Evolutionary conservation across 1,140 invertebrate species (phyloP).

Genomic region (Phocides pigmalion): DNA sequence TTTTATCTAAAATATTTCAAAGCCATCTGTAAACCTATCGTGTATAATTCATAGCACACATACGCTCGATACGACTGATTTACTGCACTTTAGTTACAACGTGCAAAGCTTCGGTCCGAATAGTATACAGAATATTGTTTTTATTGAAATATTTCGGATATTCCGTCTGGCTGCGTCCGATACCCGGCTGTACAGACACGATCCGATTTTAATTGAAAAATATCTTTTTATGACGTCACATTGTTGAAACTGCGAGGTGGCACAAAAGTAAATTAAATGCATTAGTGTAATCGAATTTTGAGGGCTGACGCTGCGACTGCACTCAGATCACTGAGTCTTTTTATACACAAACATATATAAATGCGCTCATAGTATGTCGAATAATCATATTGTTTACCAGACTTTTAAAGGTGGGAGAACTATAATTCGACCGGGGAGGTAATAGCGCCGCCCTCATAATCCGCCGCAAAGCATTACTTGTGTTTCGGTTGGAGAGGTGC

Average conservation of each 20-base stretch:
- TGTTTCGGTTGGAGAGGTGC: too few species aligned
- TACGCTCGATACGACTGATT: constrained; percentile 14
- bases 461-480: too few species aligned
- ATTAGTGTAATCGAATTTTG: background rate
- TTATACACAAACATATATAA: too few species aligned
- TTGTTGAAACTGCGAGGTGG: background rate
- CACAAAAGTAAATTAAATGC: background rate
- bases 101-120: constrained; percentile 3
- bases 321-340: too few species aligned
- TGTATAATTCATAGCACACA: constrained; percentile 16
- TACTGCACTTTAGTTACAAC: constrained; percentile 27
- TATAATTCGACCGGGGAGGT: too few species aligned
- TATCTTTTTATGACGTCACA: constrained; percentile 18
- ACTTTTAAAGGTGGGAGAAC: too few species aligned
- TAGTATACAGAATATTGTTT: constrained; percentile 23
- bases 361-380: too few species aligned
- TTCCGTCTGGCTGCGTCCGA: constrained; percentile 15
- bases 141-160: constrained; percentile 23
- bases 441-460: too few species aligned
- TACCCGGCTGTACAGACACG: constrained; percentile 7
- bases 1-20: constrained; percentile 19
- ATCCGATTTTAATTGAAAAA: constrained; percentile 40
- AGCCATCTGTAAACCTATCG: constrained; percentile 11
- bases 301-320: too few species aligned
- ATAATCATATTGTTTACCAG: too few species aligned